A percentile compares a stretch with the other conserved stretches of the same genome.
phyloP scores from a whole-genome alignment of 2,888 invertebrate species.

The Campaea margaritaria region DNA sequence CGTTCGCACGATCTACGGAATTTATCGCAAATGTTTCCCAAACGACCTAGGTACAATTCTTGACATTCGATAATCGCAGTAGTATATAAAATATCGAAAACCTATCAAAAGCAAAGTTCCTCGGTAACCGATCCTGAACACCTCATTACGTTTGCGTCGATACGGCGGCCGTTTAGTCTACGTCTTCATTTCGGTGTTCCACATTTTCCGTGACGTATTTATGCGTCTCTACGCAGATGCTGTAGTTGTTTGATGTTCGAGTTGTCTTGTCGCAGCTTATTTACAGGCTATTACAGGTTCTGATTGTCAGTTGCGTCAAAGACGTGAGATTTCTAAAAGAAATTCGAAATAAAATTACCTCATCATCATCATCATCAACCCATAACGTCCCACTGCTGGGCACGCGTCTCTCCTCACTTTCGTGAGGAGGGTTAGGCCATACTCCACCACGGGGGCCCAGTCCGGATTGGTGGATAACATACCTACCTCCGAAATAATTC shows the following conservation, averaged over 20 bases:
- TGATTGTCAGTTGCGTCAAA: background rate
- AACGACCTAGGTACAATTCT: background rate
- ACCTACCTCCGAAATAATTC: no score
- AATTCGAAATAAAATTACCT: no score
- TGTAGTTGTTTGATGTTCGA: constrained; percentile 13
- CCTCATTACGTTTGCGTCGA: constrained; percentile 15
- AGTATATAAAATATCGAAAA: background rate
- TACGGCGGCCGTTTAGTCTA: background rate
- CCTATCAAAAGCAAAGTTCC: background rate
- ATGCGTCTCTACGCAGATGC: background rate
- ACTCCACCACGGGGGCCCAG: no score
- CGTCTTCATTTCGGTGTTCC: constrained; percentile 10
- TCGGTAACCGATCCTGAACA: constrained; percentile 2
- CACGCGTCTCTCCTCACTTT: no score
- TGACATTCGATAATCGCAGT: background rate
- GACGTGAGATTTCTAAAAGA: no score
- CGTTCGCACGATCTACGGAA: no score
- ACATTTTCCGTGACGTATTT: constrained; percentile 6
- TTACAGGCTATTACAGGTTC: constrained; percentile 1
- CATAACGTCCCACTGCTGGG: no score
- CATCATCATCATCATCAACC: no score
- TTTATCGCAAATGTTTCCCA: no score
- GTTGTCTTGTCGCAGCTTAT: constrained; percentile 4
- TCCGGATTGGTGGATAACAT: no score
- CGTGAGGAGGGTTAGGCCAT: no score